phyloP scores from a whole-genome alignment of 2,888 invertebrate species.

The Macaria notata region DNA sequence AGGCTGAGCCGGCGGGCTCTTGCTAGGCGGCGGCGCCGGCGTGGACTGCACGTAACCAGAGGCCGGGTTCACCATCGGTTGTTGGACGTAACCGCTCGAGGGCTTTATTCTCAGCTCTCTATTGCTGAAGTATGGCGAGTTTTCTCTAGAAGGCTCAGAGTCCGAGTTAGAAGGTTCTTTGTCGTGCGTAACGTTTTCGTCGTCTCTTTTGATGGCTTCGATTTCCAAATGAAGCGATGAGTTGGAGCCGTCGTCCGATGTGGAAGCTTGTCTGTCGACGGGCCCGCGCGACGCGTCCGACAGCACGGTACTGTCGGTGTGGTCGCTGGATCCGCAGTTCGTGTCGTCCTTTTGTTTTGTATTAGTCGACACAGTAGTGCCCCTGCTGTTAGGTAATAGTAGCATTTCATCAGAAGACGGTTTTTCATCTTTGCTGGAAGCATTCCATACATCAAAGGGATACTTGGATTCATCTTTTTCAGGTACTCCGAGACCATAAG shows the following conservation, averaged over 20 bases:
- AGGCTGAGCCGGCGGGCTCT: constrained; percentile 47
- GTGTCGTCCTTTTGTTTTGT: constrained; percentile 62
- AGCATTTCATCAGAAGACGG: constrained; percentile 74
- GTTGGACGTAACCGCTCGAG: constrained; percentile 58
- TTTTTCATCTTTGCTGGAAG: constrained; percentile 70
- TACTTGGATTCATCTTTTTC: constrained; percentile 73
- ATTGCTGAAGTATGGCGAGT: constrained; percentile 61
- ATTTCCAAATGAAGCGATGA: constrained; percentile 66
- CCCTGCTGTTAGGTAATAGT: constrained; percentile 65
- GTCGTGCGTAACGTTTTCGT: constrained; percentile 44
- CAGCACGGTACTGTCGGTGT: constrained; percentile 75
- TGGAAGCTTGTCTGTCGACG: constrained; percentile 65
- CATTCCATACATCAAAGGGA: constrained; percentile 65
- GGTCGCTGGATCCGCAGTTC: constrained; percentile 69
- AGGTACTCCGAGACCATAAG: constrained; percentile 82
- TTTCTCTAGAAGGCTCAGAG: constrained; percentile 54
- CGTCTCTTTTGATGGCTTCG: constrained; percentile 51
- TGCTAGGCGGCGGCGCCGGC: constrained; percentile 45
- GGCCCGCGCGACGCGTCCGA: constrained; percentile 65
- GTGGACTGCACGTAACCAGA: constrained; percentile 61
- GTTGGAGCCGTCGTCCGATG: constrained; percentile 69
- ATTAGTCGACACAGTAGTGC: constrained; percentile 54
- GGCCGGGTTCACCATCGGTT: constrained; percentile 48
- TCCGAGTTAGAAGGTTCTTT: constrained; percentile 55
- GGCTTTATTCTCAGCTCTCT: constrained; percentile 62